These are phyloP conservation scores for Hoplodrina ambigua DNA, from an alignment of 2,888 invertebrate genomes.

Conservation along the genomic window DNA sequence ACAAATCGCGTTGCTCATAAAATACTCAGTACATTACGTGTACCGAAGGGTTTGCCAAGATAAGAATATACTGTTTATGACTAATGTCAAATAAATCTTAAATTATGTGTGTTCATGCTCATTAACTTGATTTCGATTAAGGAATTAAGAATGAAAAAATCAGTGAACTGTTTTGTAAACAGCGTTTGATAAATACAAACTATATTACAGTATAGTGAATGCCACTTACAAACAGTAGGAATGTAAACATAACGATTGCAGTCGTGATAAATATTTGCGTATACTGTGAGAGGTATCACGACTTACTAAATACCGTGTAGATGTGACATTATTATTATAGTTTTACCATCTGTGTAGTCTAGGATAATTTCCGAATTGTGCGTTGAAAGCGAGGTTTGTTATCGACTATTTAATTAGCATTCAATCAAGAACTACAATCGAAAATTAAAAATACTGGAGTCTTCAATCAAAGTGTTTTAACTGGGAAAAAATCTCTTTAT, in stretches of 20 bases:
- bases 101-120: constrained; percentile 25
- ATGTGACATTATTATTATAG: constrained; percentile 52
- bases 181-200: constrained; percentile 6
- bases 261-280: constrained; percentile 44
- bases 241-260: constrained; percentile 20
- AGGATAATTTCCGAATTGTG: not conserved
- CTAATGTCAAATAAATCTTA: constrained; percentile 35
- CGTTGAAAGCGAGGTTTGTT: not conserved
- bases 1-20: constrained; percentile 35
- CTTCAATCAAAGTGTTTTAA: not conserved
- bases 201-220: constrained; percentile 31
- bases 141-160: constrained; percentile 13
- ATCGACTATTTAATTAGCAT: not conserved
- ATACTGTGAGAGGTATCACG: constrained; percentile 47
- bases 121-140: constrained; percentile 12
- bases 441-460: not conserved
- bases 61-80: constrained; percentile 24
- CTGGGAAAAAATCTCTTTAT: not conserved
- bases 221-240: constrained; percentile 38
- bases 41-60: constrained; percentile 40
- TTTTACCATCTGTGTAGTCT: not conserved
- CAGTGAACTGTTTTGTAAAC: constrained; percentile 15
- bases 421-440: not conserved
- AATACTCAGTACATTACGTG: constrained; percentile 35
- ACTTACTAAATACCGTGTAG: constrained; percentile 53